Evolutionary conservation across 2,113 vertebrate genomes (phyloP).

Genomic region (Ammodytes dubius): DNA sequence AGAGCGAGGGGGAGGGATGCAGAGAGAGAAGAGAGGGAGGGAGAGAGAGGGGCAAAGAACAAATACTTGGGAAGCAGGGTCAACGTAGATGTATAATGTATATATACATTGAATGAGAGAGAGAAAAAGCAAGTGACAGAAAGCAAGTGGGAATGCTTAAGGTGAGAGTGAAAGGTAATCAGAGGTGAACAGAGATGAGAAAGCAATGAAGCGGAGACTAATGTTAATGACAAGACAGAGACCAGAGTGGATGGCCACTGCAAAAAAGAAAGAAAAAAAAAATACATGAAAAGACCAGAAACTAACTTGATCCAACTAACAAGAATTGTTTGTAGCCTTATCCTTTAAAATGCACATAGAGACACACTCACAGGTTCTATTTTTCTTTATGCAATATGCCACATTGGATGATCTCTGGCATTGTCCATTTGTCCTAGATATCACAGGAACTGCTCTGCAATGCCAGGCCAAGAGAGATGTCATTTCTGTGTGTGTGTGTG

Average conservation of each 20-base stretch:
- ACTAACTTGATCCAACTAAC: too few species aligned
- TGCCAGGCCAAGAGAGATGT: conserved; percentile 48
- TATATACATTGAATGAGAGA: conserved; percentile 17
- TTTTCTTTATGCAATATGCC: conserved; percentile 23
- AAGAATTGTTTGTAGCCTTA: neutral
- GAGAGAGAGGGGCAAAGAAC: neutral
- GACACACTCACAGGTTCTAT: neutral
- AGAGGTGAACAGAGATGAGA: conserved; percentile 39
- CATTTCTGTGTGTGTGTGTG: conserved; percentile 38
- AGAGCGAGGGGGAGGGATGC: conserved; percentile 32
- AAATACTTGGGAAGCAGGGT: neutral
- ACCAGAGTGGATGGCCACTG: neutral
- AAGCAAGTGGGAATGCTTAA: conserved; percentile 20
- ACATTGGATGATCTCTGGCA: conserved; percentile 45
- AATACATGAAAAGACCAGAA: neutral
- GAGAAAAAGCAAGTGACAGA: conserved; percentile 37
- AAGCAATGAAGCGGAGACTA: conserved; percentile 59
- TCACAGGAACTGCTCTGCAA: conserved; percentile 57
- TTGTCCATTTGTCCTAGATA: conserved; percentile 56
- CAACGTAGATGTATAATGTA: conserved; percentile 17
- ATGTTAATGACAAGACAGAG: conserved; percentile 69
- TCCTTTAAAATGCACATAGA: conserved; percentile 25
- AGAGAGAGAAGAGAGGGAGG: neutral
- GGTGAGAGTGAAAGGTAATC: conserved; percentile 59
- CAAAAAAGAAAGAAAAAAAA: neutral